Conservation (phyloP, 2,797 vertebrate species). For the Loris lydekkerianus region DNA sequence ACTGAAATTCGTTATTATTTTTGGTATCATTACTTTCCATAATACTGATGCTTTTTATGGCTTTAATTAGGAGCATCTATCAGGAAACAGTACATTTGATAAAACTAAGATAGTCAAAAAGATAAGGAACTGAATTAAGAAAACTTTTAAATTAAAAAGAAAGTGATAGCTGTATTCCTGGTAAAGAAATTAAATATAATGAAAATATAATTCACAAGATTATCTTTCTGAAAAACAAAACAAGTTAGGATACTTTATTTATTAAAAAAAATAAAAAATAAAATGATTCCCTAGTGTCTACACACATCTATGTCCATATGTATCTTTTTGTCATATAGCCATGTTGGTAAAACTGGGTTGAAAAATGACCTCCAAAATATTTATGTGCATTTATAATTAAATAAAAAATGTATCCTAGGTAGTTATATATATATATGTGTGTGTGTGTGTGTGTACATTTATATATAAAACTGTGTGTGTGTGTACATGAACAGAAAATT, state of each 20-base stretch:
- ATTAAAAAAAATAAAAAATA: background rate
- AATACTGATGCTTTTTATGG: constrained; percentile 53
- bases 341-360: background rate
- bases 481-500: background rate
- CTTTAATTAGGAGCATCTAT: constrained; percentile 59
- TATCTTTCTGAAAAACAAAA: constrained; percentile 64
- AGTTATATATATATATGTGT: background rate
- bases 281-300: background rate
- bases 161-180: constrained; percentile 60
- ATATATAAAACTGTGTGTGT: too few species aligned
- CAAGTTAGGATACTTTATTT: constrained; percentile 37
- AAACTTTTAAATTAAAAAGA: constrained; percentile 64
- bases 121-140: constrained; percentile 61
- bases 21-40: constrained; percentile 43
- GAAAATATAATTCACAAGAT: constrained; percentile 57
- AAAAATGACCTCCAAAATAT: background rate
- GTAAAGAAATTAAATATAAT: constrained; percentile 73
- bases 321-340: background rate
- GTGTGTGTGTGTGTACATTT: too few species aligned
- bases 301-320: background rate
- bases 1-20: constrained; percentile 60
- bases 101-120: constrained; percentile 53
- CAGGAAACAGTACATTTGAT: constrained; percentile 51
- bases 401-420: background rate
- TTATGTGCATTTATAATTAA: background rate